Conservation (phyloP, 2,888 invertebrate genomes). For the Bimastos eiseni region DNA sequence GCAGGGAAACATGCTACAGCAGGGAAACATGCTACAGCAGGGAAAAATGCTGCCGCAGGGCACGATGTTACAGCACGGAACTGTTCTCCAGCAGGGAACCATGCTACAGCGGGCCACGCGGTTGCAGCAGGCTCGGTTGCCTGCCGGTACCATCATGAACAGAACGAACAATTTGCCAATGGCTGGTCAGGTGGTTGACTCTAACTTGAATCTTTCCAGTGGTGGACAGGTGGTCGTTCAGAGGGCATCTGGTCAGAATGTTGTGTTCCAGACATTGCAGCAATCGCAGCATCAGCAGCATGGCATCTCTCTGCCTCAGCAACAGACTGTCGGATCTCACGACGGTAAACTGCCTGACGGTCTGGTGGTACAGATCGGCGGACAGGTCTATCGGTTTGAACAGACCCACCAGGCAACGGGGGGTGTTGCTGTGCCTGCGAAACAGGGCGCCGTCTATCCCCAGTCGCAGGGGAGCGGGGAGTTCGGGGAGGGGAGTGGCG, state of each 20-base stretch:
- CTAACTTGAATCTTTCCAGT: slow-evolving; percentile 2
- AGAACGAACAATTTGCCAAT: not conserved
- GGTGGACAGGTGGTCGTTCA: slow-evolving; percentile 17
- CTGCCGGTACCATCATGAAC: not conserved
- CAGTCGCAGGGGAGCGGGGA: not conserved
- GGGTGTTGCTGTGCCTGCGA: not conserved
- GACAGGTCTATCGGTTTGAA: not conserved
- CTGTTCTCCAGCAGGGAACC: not conserved
- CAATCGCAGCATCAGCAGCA: slow-evolving; percentile 14
- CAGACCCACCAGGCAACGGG: not conserved
- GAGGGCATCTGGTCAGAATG: slow-evolving; percentile 1
- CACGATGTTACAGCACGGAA: not conserved
- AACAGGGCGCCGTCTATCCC: not conserved
- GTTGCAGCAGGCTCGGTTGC: not conserved
- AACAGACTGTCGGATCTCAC: not conserved
- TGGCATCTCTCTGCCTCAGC: not conserved
- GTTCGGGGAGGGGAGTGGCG: not conserved
- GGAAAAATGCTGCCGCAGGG: not conserved
- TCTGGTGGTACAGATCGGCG: slow-evolving; percentile 18
- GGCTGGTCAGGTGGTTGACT: not conserved
- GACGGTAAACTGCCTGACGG: slow-evolving; percentile 5
- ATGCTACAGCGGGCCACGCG: not conserved
- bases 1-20: not conserved
- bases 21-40: not conserved
- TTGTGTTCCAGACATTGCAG: not conserved